Base-by-base conservation (phyloP, 2,888 invertebrate species). In the Epiblema foenella region DNA sequence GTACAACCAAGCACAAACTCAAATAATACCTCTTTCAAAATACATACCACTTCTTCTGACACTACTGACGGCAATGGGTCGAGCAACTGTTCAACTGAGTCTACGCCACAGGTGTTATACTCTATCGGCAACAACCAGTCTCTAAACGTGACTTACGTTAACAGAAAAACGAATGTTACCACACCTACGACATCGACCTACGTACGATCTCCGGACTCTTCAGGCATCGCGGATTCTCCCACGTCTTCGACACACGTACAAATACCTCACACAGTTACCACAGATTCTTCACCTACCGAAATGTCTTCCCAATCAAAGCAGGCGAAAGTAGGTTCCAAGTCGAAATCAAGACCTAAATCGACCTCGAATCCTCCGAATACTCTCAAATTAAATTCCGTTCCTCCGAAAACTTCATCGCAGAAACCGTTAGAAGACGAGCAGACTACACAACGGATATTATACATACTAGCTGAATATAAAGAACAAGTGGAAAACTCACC, bases 361-460 rank as follows among this genome's bases (percentile, higher is more conserved):
- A 89, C 91, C 20, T 92, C 94, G 0, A 93, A 93, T 76, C 90
- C 94, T 3, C 94, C 94, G 0, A 94, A 93, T 74, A 90, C 95
- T 2, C 89, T 95, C 24, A 96, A 96, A 86, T 87, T 96, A 1
- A 95, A 95, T 42, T 94, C 95, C 3, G 94, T 96, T 39, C 95
- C 96, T 4, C 88, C 93, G 1, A 94, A 94, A 77, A 85, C 93
- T 1, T 88, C 93, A 0, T 81, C 89, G 72, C 96, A 96, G 77
- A 97, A 97, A 83, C 96, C 96, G 1, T 95, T 96, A 75, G 97
- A 97, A 89, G 97, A 97, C 79, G 97, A 97, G 81, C 96, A 96
- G 82, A 97, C 97, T 0, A 96, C 96, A 0, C 96, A 97, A 81
- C 93, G 97, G 76, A 97, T 97, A 78, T 95, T 97, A 73, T 96